Evolutionary conservation across 2,888 invertebrate genomes (phyloP).

Genomic region (Thera britannica): DNA sequence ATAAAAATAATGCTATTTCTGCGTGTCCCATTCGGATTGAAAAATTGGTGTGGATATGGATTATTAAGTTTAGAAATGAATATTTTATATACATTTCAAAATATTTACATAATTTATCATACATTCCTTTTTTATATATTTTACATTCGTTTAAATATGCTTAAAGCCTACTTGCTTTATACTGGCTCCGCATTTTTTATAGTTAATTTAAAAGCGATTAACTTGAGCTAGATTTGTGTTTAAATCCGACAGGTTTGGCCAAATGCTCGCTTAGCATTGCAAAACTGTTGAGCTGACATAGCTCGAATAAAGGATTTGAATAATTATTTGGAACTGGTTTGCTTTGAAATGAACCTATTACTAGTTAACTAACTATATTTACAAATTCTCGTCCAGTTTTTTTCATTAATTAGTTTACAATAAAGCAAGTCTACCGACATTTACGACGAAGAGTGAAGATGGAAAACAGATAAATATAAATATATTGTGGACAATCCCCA

Average conservation of each 20-base stretch:
- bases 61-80: no score
- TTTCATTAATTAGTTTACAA: neutral
- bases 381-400: neutral
- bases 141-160: neutral
- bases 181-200: neutral
- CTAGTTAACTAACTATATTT: neutral
- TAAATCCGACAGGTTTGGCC: slow-evolving; percentile 12
- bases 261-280: slow-evolving; percentile 25
- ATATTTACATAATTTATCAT: no score
- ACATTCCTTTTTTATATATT: no score
- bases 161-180: neutral
- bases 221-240: slow-evolving; percentile 19
- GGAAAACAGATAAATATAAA: no score
- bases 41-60: no score
- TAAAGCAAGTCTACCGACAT: neutral
- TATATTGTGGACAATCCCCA: no score
- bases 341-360: slow-evolving; percentile 9
- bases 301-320: slow-evolving; percentile 22
- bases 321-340: slow-evolving; percentile 20
- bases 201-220: slow-evolving; percentile 13
- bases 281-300: slow-evolving; percentile 19
- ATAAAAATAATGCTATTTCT: no score
- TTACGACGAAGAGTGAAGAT: no score
- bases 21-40: no score
- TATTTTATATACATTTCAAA: no score